phyloP scores from a whole-genome alignment of 2,797 vertebrate species.

The Oophaga sylvatica region DNA sequence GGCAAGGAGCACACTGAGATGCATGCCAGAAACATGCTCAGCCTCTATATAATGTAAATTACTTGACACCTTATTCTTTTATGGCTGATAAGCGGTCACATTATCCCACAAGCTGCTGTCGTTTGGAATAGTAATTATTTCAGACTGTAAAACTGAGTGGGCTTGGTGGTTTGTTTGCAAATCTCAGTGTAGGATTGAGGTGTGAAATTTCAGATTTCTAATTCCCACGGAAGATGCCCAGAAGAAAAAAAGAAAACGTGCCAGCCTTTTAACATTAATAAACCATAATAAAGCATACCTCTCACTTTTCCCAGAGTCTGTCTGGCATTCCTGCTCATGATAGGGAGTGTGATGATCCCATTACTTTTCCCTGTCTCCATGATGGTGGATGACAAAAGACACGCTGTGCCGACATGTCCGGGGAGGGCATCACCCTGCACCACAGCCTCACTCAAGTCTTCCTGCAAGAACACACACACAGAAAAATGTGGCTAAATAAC shows the following conservation, averaged over 20 bases:
- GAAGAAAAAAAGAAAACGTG: background rate
- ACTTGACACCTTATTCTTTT: background rate
- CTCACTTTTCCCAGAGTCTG: conserved; percentile 95
- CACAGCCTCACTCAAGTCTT: conserved; percentile 88
- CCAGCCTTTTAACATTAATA: background rate
- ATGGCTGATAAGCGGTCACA: background rate
- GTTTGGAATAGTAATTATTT: conserved; percentile 32
- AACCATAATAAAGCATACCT: conserved; percentile 73
- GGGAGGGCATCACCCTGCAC: conserved; percentile 86
- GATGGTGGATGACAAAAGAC: conserved; percentile 91
- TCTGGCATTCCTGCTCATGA: conserved; percentile 91
- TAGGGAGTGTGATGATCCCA: conserved; percentile 88
- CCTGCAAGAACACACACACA: conserved; percentile 72
- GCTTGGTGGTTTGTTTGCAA: conserved; percentile 13
- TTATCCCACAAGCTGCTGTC: background rate
- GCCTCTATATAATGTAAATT: background rate
- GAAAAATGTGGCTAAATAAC: background rate
- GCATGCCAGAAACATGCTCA: background rate
- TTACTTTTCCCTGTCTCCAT: conserved; percentile 84
- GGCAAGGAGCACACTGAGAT: too few relatives aligned
- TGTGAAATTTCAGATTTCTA: conserved; percentile 10
- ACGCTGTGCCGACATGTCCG: conserved; percentile 89
- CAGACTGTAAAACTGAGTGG: conserved; percentile 18
- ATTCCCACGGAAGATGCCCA: conserved; percentile 37
- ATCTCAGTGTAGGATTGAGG: background rate